Percentiles rank a stretch among this genome's conserved stretches.
phyloP scores from a whole-genome alignment of 2,797 vertebrate species.

The Cossypha dichroa region DNA sequence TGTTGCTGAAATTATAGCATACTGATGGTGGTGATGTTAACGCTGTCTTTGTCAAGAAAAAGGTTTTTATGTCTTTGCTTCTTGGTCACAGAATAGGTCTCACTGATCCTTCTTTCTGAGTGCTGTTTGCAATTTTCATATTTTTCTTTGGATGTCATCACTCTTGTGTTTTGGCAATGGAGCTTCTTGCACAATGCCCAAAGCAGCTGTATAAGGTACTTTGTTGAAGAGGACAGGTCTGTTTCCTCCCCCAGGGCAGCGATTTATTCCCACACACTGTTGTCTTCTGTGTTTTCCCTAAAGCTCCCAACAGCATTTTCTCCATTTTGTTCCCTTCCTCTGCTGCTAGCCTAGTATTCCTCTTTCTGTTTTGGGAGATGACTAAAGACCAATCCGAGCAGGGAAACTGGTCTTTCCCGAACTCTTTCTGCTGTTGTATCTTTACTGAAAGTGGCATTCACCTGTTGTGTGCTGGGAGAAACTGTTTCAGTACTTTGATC shows the following conservation, averaged over 20 bases:
- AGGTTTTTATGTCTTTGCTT: neutral
- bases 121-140: neutral
- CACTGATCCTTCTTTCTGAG: neutral
- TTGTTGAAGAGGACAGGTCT: neutral
- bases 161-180: neutral
- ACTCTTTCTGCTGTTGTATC: neutral
- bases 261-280: neutral
- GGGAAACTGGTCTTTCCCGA: neutral
- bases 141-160: neutral
- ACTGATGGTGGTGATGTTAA: neutral
- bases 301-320: neutral
- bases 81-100: neutral
- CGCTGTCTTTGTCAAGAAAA: neutral
- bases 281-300: neutral
- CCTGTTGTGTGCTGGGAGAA: neutral
- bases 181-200: neutral
- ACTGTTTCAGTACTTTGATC: neutral
- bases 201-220: neutral
- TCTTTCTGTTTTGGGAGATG: neutral
- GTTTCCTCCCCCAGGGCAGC: neutral
- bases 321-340: neutral
- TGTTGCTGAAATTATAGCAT: neutral
- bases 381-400: neutral
- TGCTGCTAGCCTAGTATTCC: fast-evolving
- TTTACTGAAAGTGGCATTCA: neutral